Conservation (phyloP, 2,888 invertebrate species). For the Protonemura montana region DNA sequence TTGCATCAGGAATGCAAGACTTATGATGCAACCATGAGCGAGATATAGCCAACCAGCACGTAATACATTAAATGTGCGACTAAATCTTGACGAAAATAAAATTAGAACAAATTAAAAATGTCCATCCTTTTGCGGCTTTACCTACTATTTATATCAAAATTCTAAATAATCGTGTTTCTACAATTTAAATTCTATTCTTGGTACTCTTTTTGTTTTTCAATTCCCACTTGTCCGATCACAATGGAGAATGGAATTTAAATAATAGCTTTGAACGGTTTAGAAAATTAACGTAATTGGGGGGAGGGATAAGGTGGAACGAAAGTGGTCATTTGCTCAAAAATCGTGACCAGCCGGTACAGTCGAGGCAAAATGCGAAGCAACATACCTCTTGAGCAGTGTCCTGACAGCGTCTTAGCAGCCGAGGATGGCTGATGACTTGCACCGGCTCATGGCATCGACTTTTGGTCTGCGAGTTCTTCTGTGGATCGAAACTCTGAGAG, state of each 20-base stretch:
- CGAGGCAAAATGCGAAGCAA: slow-evolving; percentile 53
- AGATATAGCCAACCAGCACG: neutral
- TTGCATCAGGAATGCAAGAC: neutral
- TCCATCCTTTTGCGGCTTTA: neutral
- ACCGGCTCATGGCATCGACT: neutral
- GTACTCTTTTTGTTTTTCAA: slow-evolving; percentile 55
- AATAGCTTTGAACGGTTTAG: slow-evolving; percentile 56
- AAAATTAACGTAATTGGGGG: slow-evolving; percentile 59
- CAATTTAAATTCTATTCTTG: slow-evolving; percentile 42
- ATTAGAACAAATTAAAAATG: slow-evolving; percentile 46
- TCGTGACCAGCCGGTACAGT: slow-evolving; percentile 46
- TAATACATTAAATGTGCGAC: slow-evolving; percentile 28
- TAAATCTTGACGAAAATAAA: slow-evolving; percentile 41
- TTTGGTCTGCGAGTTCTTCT: neutral
- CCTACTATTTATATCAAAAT: slow-evolving; percentile 38
- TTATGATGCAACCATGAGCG: neutral
- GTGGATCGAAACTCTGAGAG: slow-evolving; percentile 20
- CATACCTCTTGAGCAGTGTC: slow-evolving; percentile 51
- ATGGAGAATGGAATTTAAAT: slow-evolving; percentile 60
- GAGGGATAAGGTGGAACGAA: slow-evolving; percentile 52
- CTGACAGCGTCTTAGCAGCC: too few relatives aligned
- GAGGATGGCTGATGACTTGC: slow-evolving; percentile 53
- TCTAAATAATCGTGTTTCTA: slow-evolving; percentile 43
- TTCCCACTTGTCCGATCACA: slow-evolving; percentile 58
- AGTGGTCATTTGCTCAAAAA: slow-evolving; percentile 47